Conservation (phyloP, 2,113 vertebrate species). For the Chaenocephalus aceratus region DNA sequence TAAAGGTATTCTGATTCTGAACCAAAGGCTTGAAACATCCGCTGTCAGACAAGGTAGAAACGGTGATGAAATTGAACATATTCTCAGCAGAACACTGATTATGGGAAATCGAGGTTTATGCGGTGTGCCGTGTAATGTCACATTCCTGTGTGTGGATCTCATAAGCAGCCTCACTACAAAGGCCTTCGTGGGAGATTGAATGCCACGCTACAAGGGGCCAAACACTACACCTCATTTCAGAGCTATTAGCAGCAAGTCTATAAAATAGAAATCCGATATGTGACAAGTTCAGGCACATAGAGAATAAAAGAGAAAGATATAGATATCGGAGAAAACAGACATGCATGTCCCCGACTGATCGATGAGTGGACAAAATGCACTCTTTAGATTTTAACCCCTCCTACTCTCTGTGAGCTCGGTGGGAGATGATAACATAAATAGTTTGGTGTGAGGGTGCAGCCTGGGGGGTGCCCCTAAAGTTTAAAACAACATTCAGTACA, state of each 20-base stretch:
- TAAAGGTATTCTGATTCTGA: no score
- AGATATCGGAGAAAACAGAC: background rate
- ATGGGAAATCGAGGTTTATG: constrained; percentile 3
- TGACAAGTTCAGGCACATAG: constrained; percentile 35
- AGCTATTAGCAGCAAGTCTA: constrained; percentile 24
- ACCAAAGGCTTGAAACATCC: background rate
- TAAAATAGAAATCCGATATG: constrained; percentile 49
- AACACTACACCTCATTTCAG: constrained; percentile 52
- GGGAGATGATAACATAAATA: constrained; percentile 12
- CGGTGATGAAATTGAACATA: background rate
- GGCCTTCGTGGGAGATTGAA: constrained; percentile 21
- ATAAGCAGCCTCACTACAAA: constrained; percentile 17
- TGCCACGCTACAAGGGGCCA: constrained; percentile 36
- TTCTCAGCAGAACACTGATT: background rate
- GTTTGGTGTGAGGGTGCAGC: background rate
- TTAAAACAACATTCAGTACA: constrained; percentile 1
- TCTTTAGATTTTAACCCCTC: background rate
- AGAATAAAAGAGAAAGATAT: constrained; percentile 17
- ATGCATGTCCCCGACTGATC: constrained; percentile 26
- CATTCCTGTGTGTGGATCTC: background rate
- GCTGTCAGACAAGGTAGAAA: background rate
- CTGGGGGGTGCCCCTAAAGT: background rate
- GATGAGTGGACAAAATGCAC: constrained; percentile 16
- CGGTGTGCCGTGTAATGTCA: background rate
- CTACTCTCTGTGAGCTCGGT: background rate